Percentiles rank a stretch among this genome's conserved stretches.
Evolutionary conservation across 2,113 vertebrate species (phyloP).

Genomic region (Ancistrus triradiatus): DNA sequence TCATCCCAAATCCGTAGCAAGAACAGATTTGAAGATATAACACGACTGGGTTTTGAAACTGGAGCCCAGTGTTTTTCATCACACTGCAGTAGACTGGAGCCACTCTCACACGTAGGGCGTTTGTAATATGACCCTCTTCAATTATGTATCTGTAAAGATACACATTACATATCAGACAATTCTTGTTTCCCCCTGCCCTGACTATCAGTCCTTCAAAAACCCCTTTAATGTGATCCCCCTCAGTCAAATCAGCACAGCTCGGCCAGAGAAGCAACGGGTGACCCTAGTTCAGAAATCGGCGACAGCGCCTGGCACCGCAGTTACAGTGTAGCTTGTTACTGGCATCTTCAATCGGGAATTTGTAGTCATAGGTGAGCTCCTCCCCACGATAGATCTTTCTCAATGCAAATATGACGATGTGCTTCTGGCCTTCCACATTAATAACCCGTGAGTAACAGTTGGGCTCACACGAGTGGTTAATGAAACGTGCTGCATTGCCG

Average conservation of each 20-base stretch:
- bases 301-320: slow-evolving; percentile 80
- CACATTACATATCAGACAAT: no score
- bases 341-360: slow-evolving; percentile 89
- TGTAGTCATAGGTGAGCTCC: slow-evolving; percentile 92
- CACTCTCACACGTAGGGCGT: no score
- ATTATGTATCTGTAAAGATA: no score
- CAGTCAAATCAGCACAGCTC: no score
- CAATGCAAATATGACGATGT: slow-evolving; percentile 88
- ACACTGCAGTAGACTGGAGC: no score
- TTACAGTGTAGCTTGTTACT: slow-evolving; percentile 86
- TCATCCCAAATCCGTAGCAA: slow-evolving; percentile 36
- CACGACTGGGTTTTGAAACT: no score
- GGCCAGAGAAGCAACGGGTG: not conserved
- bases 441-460: slow-evolving; percentile 92
- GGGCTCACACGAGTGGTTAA: slow-evolving; percentile 92
- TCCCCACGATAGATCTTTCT: slow-evolving; percentile 86
- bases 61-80: no score
- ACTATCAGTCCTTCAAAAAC: no score
- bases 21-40: slow-evolving; percentile 22
- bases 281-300: slow-evolving; percentile 80
- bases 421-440: slow-evolving; percentile 88
- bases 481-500: slow-evolving; percentile 86
- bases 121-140: no score
- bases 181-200: no score
- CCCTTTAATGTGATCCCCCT: no score